Conservation (phyloP, 2,888 invertebrate genomes). For the Adelphocoris suturalis region DNA sequence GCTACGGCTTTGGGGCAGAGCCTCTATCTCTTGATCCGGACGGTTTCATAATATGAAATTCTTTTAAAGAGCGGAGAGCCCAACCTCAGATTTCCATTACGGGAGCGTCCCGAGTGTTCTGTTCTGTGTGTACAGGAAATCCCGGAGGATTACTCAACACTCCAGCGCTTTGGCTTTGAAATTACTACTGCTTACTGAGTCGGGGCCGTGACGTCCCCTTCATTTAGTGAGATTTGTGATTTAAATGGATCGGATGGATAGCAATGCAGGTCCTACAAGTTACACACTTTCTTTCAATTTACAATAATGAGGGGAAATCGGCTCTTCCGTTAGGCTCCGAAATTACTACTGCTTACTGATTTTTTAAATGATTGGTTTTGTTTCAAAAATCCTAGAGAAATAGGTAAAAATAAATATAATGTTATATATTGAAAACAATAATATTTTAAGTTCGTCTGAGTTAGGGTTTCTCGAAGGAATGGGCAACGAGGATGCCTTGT, state of each 20-base stretch:
- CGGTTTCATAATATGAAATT: slow-evolving; percentile 18
- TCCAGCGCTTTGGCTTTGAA: background rate
- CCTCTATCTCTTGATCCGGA: slow-evolving; percentile 6
- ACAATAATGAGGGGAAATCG: too few relatives aligned
- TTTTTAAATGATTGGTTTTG: too few relatives aligned
- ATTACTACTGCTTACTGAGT: background rate
- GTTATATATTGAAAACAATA: too few relatives aligned
- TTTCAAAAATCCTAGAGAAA: too few relatives aligned
- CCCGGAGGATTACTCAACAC: background rate
- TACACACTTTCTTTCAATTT: too few relatives aligned
- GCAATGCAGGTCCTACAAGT: too few relatives aligned
- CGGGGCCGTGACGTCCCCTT: background rate
- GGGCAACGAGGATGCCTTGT: too few relatives aligned
- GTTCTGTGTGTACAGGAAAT: background rate
- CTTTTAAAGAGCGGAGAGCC: background rate
- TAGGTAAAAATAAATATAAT: too few relatives aligned
- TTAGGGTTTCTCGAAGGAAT: too few relatives aligned
- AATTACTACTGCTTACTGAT: too few relatives aligned
- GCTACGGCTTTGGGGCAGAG: background rate
- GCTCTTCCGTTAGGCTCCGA: too few relatives aligned
- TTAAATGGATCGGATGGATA: background rate
- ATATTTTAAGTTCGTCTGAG: too few relatives aligned
- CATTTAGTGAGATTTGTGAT: background rate
- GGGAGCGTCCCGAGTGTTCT: background rate
- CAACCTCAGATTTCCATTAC: slow-evolving; percentile 2